Evolutionary conservation across 2,888 invertebrate genomes (phyloP), one percentile per base, ranked within the genome.

Genomic region (Lissocephala sabroskyi): DNA sequence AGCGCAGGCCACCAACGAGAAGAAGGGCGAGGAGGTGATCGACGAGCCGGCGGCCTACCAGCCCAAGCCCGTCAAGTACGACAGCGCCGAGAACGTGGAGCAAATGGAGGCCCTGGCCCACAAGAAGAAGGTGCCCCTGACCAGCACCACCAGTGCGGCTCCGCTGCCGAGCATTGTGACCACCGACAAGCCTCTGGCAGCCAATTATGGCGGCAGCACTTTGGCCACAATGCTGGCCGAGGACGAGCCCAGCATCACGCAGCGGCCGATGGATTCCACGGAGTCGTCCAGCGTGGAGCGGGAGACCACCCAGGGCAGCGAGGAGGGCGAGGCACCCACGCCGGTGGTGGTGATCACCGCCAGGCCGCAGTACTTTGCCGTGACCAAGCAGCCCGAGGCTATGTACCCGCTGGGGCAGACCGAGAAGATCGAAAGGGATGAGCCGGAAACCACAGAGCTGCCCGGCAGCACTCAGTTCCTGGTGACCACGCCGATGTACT

Each of bases 301-400:
- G 1, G 58, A 50, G 5, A 64, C 62, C 2, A 73, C 62, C 0
- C 45, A 47, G 3, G 52, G 58, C 35, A 59, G 56, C 16, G 41
- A 57, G 3, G 65, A 70, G 4, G 44, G 49, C 1, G 65, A 65
- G 11, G 53, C 62, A 0, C 65, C 55, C 3, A 65, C 68, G 1
- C 62, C 67, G 0, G 44, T 75, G 14, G 68, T 74, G 1, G 35
- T 74, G 1, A 79, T 76, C 1, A 79, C 75, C 2, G 63, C 68
- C 0, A 52, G 62, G 4, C 77, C 80, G 1, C 71, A 75, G 13
- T 65, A 60, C 18, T 59, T 70, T 44, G 51, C 58, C 1, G 45
- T 49, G 0, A 58, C 58, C 1, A 60, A 52, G 4, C 45, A 49
- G n/a, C 52, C 62, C 1, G 44, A 50, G 9, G 53, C 56, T 6